Conservation (phyloP, 53 echinoderm and acorn worm species). For the Luidia sarsii region DNA sequence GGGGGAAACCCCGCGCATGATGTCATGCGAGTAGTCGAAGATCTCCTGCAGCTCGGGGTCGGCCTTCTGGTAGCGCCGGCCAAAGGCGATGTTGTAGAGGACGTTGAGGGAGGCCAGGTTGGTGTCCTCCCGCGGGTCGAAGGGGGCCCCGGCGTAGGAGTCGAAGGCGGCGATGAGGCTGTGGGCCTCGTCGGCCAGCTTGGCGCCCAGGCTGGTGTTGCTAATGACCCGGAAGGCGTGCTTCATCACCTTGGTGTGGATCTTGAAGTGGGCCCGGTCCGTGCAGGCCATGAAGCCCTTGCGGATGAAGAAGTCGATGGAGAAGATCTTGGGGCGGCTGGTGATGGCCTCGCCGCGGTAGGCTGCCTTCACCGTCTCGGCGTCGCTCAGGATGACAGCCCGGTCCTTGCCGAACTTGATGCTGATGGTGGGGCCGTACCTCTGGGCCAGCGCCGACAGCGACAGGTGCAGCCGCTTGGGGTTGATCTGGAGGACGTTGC, state of each 20-base stretch:
- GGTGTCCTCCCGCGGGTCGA: slow-evolving; percentile 88
- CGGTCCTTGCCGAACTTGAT: slow-evolving; percentile 88
- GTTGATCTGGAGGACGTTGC: slow-evolving; percentile 87
- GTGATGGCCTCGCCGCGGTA: slow-evolving; percentile 94
- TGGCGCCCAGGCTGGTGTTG: slow-evolving; percentile 78
- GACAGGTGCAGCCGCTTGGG: slow-evolving; percentile 80
- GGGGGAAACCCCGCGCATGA: slow-evolving; percentile 91
- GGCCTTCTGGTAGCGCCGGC: slow-evolving; percentile 82
- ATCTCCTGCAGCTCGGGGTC: slow-evolving; percentile 86
- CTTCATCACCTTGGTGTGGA: slow-evolving; percentile 95
- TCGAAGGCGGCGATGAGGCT: slow-evolving; percentile 73
- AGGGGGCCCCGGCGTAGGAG: slow-evolving; percentile 65
- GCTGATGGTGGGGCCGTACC: slow-evolving; percentile 84
- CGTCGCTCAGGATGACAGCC: slow-evolving; percentile 84
- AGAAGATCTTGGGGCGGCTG: slow-evolving; percentile 88
- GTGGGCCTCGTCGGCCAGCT: slow-evolving; percentile 79
- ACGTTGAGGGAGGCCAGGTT: slow-evolving; percentile 93
- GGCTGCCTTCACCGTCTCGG: slow-evolving; percentile 81
- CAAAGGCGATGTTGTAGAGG: slow-evolving; percentile 96
- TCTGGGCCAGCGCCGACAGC: slow-evolving; percentile 70
- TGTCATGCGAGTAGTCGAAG: slow-evolving; percentile 81
- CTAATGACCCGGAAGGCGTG: slow-evolving; percentile 89
- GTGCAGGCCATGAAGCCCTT: slow-evolving; percentile 96
- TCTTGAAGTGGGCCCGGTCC: slow-evolving; percentile 80
- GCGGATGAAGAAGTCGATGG: slow-evolving; percentile 88